Percentiles rank a stretch among this genome's conserved stretches.
These are phyloP conservation scores for Corythornis leucogaster DNA, from an alignment of 2,797 vertebrate species.

Conservation along the genomic window DNA sequence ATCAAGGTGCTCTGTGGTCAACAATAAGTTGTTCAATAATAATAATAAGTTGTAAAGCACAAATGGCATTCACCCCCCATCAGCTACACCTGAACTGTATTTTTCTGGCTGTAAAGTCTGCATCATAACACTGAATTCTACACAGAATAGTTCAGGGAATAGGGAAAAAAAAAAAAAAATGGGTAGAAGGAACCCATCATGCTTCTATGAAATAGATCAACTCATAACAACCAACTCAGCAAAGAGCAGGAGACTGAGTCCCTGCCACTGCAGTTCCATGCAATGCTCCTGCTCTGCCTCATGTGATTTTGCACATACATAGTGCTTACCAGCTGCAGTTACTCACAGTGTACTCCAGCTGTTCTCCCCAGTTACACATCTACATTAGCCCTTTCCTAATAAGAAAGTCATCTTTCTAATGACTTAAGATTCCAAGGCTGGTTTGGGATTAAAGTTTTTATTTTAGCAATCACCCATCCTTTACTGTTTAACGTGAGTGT, in stretches of 20 bases:
- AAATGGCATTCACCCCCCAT: background rate
- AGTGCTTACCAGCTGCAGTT: background rate
- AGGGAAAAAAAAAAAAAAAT: background rate
- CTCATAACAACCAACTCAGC: background rate
- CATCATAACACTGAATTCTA: background rate
- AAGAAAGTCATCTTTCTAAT: background rate
- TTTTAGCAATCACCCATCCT: background rate
- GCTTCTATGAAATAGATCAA: background rate
- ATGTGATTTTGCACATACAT: background rate
- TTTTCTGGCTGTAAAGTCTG: background rate
- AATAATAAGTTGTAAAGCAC: background rate
- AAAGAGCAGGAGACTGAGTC: background rate
- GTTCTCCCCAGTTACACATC: background rate
- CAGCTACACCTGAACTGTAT: background rate
- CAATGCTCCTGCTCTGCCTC: background rate
- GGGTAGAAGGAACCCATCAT: background rate
- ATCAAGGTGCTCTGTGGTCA: background rate
- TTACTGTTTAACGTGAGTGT: background rate
- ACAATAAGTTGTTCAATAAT: background rate
- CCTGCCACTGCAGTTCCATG: background rate
- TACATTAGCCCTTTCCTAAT: background rate
- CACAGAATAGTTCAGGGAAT: background rate
- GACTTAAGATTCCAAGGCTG: background rate
- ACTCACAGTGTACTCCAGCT: background rate
- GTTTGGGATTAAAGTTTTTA: background rate